Base-by-base conservation (phyloP, 2,888 invertebrate species). In the Dendrolimus pini region DNA sequence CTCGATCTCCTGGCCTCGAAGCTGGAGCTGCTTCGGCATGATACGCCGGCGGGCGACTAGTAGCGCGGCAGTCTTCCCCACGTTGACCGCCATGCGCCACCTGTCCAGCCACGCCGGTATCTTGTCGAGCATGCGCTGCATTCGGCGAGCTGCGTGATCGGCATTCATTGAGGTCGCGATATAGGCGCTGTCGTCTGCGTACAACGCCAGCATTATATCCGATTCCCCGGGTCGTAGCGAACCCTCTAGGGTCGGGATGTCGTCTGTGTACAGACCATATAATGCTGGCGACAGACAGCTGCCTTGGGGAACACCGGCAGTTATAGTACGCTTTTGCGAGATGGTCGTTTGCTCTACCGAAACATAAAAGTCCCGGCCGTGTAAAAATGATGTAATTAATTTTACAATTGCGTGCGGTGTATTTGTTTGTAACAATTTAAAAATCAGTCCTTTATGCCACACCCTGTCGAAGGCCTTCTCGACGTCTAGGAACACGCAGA, bases 381-480 rank as follows among this genome's bases (percentile, higher is more conserved):
- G 2, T 0, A 72, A 61, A 59, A 66, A 71, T 7, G 65, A 62
- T 10, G 59, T 62, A 41, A 69, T n/a, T 12, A 65, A 53, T 14
- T 14, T 47, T 0, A 65, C 58, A 0, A 67, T 12, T 0, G 57
- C 55, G 7, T 52, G 57, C 1, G 65, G 67, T 12, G 58, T 18
- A 0, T 58, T 2, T 1, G 65, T 52, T 6, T 10, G 53, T 0
- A 62, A 14, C n/a, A 73, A 55, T 52, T 74, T 75, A 58, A 58
- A 65, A 0, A 73, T 9, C 3, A 76, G 66, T 6, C 75, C 71
- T 1, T 58, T 55, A 56, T 75, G 72, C 74, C 74, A 72, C 1
- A 77, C 71, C 0, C 65, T 41, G 57, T 75, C 72, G 59, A 77
- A 73, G 7, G 71, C 68, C 57, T 74, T 71, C 56, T 67, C 71